These are phyloP conservation scores for Onychomys leucogaster DNA, from an alignment of 2,797 vertebrate genomes.

Conservation along the genomic window DNA sequence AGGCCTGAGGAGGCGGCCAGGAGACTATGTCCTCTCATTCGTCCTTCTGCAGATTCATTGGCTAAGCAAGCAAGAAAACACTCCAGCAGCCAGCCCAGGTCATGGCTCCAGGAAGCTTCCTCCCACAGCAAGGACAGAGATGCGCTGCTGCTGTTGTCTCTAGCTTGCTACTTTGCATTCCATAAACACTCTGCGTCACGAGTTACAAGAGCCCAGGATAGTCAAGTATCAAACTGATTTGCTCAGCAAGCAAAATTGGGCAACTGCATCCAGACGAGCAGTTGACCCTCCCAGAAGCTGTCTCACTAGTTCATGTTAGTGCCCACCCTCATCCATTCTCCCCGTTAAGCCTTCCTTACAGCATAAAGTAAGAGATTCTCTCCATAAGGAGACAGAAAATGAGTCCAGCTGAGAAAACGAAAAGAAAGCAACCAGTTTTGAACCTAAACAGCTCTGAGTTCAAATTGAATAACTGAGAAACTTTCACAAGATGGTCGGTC, in stretches of 20 bases:
- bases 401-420: neutral
- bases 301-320: neutral
- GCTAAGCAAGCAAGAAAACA: neutral
- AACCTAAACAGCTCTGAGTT: neutral
- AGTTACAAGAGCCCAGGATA: neutral
- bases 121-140: neutral
- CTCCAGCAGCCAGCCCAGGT: neutral
- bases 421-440: neutral
- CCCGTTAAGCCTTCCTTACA: neutral
- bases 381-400: neutral
- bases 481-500: neutral
- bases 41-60: slow-evolving; percentile 7
- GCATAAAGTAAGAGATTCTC: neutral
- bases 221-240: neutral
- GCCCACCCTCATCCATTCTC: neutral
- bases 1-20: neutral
- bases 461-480: neutral
- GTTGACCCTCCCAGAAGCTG: neutral
- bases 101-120: neutral
- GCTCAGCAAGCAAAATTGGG: neutral
- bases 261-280: neutral
- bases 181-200: neutral
- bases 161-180: accelerated
- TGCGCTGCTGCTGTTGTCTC: neutral
- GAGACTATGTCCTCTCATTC: neutral